These are phyloP conservation scores for Rhopalosiphum maidis DNA, from an alignment of 1,140 invertebrate genomes.

Conservation along the genomic window DNA sequence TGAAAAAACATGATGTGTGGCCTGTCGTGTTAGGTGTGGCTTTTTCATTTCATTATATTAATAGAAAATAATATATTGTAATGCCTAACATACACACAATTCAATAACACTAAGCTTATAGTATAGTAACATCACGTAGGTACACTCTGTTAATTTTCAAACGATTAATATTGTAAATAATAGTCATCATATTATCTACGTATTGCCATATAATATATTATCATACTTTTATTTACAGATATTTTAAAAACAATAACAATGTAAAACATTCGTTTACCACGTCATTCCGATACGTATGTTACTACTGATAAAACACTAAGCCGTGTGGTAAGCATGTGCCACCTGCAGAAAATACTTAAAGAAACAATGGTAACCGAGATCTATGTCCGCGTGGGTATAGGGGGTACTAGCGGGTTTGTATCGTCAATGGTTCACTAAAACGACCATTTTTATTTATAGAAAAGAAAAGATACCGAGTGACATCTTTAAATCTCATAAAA, in stretches of 20 bases:
- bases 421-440: slow-evolving; percentile 3
- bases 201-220: not conserved
- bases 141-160: not conserved
- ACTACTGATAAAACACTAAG: not conserved
- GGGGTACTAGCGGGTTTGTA: not conserved
- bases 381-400: not conserved
- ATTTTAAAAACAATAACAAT: not conserved
- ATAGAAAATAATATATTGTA: not conserved
- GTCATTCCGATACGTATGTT: not conserved
- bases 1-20: too few species aligned
- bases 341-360: not conserved
- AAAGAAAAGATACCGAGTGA: not conserved
- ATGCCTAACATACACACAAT: too few species aligned
- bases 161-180: not conserved
- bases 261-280: not conserved
- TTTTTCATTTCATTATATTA: not conserved
- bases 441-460: slow-evolving; percentile 11
- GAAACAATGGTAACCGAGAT: not conserved
- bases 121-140: not conserved
- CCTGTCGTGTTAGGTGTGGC: too few species aligned
- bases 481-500: slow-evolving; percentile 2
- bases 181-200: not conserved
- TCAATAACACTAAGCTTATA: too few species aligned
- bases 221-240: not conserved
- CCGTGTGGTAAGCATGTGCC: not conserved